phyloP scores from a whole-genome alignment of 2,113 vertebrate species.

The Microtus montanus region DNA sequence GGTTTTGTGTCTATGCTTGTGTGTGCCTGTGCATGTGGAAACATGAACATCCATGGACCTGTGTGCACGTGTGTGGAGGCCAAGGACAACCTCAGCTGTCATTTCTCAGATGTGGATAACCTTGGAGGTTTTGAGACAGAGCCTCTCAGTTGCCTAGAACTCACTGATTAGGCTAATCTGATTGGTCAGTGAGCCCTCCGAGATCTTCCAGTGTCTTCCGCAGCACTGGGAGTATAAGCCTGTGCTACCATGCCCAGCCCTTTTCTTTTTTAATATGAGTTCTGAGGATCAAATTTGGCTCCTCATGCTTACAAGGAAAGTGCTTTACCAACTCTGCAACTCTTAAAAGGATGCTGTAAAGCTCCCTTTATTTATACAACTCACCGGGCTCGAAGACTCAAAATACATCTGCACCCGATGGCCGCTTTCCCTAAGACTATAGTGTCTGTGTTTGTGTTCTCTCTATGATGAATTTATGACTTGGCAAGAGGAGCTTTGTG shows the following conservation, averaged over 20 bases:
- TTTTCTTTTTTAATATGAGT: not conserved
- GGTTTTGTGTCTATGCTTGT: not conserved
- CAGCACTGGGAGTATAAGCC: not conserved
- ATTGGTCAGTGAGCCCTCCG: too few relatives aligned
- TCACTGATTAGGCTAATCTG: not conserved
- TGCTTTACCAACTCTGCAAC: too few relatives aligned
- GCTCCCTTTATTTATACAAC: not conserved
- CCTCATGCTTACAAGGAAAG: not conserved
- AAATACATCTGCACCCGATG: not conserved
- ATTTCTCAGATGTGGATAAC: not conserved
- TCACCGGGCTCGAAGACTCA: not conserved
- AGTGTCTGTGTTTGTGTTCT: not conserved
- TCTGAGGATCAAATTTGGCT: too few relatives aligned
- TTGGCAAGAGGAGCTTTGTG: not conserved
- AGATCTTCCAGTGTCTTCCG: not conserved
- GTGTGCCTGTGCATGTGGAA: not conserved
- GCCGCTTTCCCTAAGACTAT: not conserved
- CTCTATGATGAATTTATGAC: not conserved
- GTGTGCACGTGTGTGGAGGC: not conserved
- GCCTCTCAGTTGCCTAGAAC: not conserved
- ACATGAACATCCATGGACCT: too few relatives aligned
- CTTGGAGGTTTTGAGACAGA: too few relatives aligned
- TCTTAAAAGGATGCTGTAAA: not conserved
- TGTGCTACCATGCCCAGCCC: too few relatives aligned
- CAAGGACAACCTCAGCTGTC: not conserved